Percentiles rank a stretch among this genome's conserved stretches.
phyloP scores from a whole-genome alignment of 2,113 vertebrate species.

The Salvelinus namaycush region DNA sequence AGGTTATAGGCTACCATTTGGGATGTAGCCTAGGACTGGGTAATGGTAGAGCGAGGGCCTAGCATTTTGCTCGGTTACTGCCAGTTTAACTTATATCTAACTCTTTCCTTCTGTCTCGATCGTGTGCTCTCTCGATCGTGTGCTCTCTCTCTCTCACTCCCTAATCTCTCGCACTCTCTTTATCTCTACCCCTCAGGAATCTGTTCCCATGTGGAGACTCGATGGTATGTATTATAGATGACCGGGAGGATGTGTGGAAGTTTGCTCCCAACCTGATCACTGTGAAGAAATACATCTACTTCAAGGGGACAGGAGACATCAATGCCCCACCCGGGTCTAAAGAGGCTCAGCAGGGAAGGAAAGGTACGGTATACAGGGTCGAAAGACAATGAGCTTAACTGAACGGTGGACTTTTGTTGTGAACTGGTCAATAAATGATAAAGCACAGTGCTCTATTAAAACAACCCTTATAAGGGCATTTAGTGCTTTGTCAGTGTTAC shows the following conservation, averaged over 20 bases:
- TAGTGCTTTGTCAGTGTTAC: too few species aligned
- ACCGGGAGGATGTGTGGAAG: conserved; percentile 98
- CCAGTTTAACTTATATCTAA: not conserved
- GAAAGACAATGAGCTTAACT: too few species aligned
- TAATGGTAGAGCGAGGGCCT: too few species aligned
- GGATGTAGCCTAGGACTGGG: too few species aligned
- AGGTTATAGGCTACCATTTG: too few species aligned
- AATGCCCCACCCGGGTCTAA: conserved; percentile 88
- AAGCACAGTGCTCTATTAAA: too few species aligned
- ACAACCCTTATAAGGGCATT: too few species aligned
- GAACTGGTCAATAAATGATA: too few species aligned
- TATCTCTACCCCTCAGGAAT: conserved; percentile 75
- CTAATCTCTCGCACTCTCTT: not conserved
- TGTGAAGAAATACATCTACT: conserved; percentile 97
- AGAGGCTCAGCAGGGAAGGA: conserved; percentile 81
- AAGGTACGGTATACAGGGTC: conserved; percentile 70
- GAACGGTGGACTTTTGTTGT: too few species aligned
- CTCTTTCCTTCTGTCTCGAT: not conserved
- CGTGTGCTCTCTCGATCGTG: not conserved
- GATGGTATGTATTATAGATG: conserved; percentile 99
- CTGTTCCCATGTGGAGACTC: conserved; percentile 97
- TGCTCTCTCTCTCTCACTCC: not conserved
- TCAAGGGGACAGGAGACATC: conserved; percentile 94
- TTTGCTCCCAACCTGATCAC: conserved; percentile 97
- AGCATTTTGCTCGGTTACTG: too few species aligned